These are phyloP conservation scores for Mycteria americana DNA, from an alignment of 2,797 vertebrate genomes.

Conservation along the genomic window DNA sequence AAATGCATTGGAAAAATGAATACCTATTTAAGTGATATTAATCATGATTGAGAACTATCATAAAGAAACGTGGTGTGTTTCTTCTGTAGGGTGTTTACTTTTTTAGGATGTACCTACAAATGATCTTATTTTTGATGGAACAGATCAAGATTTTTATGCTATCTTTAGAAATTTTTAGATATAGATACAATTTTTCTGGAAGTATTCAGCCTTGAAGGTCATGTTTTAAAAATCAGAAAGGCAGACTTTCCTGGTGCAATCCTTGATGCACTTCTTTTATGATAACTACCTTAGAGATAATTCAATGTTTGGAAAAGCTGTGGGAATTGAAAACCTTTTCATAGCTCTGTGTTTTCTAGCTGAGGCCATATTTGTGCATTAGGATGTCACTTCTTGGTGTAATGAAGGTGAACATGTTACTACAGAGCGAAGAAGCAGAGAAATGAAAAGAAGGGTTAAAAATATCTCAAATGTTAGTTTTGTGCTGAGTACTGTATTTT, in stretches of 20 bases:
- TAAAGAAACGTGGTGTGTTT: neutral
- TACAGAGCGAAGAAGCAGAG: accelerated
- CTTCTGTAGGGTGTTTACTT: neutral
- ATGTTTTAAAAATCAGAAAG: neutral
- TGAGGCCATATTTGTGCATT: neutral
- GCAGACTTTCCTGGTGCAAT: neutral
- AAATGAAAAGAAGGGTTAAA: neutral
- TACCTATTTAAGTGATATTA: neutral
- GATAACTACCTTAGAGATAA: neutral
- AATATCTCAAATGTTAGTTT: neutral
- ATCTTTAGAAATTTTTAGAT: neutral
- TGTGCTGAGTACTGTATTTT: neutral
- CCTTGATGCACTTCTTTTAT: neutral
- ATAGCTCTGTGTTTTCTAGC: neutral
- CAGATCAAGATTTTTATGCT: neutral
- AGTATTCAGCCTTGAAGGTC: neutral
- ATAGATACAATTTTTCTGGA: neutral
- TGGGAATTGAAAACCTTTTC: neutral
- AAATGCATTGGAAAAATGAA: neutral
- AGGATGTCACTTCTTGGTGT: neutral
- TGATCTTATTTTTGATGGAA: neutral
- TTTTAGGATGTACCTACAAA: neutral
- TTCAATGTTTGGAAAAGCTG: neutral
- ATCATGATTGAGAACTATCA: neutral
- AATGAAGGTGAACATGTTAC: neutral